These are phyloP conservation scores for Nemoura dubitans DNA, from an alignment of 2,888 invertebrate genomes.

Conservation along the genomic window DNA sequence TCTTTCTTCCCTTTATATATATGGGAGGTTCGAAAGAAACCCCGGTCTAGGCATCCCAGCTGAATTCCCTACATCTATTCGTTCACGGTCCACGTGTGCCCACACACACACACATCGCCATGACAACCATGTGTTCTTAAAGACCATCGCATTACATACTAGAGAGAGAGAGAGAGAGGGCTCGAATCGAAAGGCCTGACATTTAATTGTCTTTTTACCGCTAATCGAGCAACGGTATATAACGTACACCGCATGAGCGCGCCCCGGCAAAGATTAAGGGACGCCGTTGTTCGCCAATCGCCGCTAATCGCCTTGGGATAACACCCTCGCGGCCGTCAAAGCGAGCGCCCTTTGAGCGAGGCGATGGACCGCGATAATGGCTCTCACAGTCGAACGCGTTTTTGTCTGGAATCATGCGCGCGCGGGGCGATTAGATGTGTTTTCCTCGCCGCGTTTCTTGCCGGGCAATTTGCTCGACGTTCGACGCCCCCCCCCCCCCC, in stretches of 20 bases:
- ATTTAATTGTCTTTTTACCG: not conserved
- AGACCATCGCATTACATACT: no score
- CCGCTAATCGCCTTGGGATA: not conserved
- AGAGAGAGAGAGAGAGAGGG: no score
- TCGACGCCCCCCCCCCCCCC: not conserved
- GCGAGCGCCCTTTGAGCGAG: not conserved
- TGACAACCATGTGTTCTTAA: no score
- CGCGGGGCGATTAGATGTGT: not conserved
- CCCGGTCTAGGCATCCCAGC: no score
- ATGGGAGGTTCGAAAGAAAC: no score
- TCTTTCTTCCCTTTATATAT: no score
- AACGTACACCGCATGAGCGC: no score
- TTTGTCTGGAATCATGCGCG: constrained; percentile 1
- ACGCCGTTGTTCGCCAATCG: not conserved
- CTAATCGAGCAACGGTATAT: not conserved
- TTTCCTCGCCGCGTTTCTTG: constrained; percentile 8
- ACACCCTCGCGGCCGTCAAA: not conserved
- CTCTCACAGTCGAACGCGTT: not conserved
- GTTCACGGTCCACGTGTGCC: no score
- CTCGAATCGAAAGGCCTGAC: not conserved
- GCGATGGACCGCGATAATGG: not conserved
- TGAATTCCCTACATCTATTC: no score
- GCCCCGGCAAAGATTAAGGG: not conserved
- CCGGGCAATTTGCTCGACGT: constrained; percentile 42
- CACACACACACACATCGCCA: no score